phyloP scores from a whole-genome alignment of 2,797 vertebrate genomes.

The Poeciliopsis infans region DNA sequence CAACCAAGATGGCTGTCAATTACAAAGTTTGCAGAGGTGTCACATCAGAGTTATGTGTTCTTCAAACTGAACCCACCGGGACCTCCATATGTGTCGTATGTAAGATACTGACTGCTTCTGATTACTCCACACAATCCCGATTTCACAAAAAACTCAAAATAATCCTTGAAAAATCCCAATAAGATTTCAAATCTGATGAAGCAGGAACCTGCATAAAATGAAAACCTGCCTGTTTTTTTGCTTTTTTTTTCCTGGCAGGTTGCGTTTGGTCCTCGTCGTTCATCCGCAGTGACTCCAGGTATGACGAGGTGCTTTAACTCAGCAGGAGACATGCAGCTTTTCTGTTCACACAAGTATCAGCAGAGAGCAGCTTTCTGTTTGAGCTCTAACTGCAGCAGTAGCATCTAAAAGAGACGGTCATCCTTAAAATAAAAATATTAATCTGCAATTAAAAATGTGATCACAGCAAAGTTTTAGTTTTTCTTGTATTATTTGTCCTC shows the following conservation, averaged over 20 bases:
- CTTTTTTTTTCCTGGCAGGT: not conserved
- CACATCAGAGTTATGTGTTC: too few relatives aligned
- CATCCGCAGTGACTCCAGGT: slow-evolving; percentile 29
- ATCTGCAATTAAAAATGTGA: slow-evolving; percentile 12
- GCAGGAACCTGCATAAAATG: not conserved
- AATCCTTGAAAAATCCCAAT: not conserved
- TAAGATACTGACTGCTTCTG: not conserved
- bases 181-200: not conserved
- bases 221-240: not conserved
- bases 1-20: too few relatives aligned
- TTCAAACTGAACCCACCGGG: not conserved
- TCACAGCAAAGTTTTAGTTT: slow-evolving; percentile 5
- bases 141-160: not conserved
- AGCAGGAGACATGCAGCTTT: slow-evolving; percentile 28
- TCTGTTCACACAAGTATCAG: slow-evolving; percentile 28
- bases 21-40: too few relatives aligned
- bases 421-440: slow-evolving; percentile 14
- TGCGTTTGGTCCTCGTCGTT: slow-evolving; percentile 16
- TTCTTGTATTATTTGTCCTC: slow-evolving; percentile 20
- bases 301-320: slow-evolving; percentile 43
- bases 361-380: slow-evolving; percentile 14
- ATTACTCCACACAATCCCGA: not conserved
- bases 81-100: not conserved
- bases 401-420: not conserved
- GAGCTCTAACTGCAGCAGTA: not conserved